Conservation (phyloP, 2,797 vertebrate genomes). For the Mareca penelope region DNA sequence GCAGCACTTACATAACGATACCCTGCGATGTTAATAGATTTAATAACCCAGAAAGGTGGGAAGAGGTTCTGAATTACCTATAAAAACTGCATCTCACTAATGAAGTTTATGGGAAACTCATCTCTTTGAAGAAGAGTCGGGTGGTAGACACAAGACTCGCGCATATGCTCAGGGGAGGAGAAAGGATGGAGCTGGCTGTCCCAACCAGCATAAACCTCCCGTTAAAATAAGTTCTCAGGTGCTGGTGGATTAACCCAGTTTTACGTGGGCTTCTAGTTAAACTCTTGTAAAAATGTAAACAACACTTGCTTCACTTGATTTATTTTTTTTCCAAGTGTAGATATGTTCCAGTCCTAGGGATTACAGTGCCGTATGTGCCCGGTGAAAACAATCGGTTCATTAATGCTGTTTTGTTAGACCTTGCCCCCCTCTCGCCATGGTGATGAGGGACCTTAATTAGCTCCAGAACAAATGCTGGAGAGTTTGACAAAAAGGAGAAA, state of each 20-base stretch:
- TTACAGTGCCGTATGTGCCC: constrained; percentile 55
- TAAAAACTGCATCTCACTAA: constrained; percentile 57
- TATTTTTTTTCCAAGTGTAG: neutral
- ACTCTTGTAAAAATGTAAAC: constrained; percentile 3
- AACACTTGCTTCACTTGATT: neutral
- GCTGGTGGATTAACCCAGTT: neutral
- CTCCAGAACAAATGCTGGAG: constrained; percentile 65
- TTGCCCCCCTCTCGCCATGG: constrained; percentile 61
- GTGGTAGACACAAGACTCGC: constrained; percentile 15
- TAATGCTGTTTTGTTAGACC: constrained; percentile 68
- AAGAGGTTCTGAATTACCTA: constrained; percentile 64
- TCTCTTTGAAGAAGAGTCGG: constrained; percentile 43
- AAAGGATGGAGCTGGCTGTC: constrained; percentile 4
- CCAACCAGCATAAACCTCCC: neutral
- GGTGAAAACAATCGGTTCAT: constrained; percentile 63
- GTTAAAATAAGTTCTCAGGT: neutral
- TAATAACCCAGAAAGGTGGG: constrained; percentile 71
- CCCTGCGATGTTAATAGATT: constrained; percentile 68
- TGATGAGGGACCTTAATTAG: constrained; percentile 70
- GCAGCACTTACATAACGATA: constrained; percentile 69
- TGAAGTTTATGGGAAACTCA: constrained; percentile 55
- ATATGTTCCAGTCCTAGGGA: constrained; percentile 19
- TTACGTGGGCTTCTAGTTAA: neutral
- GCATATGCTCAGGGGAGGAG: neutral
- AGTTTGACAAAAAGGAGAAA: constrained; percentile 46